Evolutionary conservation across 2,888 invertebrate genomes (phyloP).

Genomic region (Balanococcus diminutus): DNA sequence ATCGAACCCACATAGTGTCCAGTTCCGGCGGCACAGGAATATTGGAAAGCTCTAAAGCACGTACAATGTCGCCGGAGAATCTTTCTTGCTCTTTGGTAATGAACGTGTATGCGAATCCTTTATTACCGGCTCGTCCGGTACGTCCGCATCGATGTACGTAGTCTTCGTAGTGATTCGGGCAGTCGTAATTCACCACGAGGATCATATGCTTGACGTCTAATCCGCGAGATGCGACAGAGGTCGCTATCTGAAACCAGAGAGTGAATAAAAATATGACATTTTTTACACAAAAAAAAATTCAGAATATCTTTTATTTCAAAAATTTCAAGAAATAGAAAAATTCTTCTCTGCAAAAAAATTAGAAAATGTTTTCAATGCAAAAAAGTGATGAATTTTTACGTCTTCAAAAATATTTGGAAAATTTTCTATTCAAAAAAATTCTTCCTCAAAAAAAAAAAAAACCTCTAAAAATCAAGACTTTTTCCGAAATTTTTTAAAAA

Average conservation of each 20-base stretch:
- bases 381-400: too few species aligned
- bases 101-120: conserved; percentile 97
- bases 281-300: background rate
- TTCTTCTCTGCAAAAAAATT: too few species aligned
- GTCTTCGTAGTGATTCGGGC: conserved; percentile 99
- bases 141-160: conserved; percentile 97
- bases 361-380: too few species aligned
- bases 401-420: too few species aligned
- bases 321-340: too few species aligned
- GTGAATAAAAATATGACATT: conserved; percentile 1
- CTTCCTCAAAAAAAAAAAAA: too few species aligned
- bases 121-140: conserved; percentile 90
- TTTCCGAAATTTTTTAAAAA: too few species aligned
- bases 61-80: conserved; percentile 89
- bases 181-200: conserved; percentile 97
- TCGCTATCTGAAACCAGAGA: conserved; percentile 71
- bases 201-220: conserved; percentile 98
- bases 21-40: conserved; percentile 78
- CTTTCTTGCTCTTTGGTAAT: conserved; percentile 92
- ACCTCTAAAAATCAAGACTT: too few species aligned
- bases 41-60: conserved; percentile 87
- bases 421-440: too few species aligned
- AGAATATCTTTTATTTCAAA: background rate
- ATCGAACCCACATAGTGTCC: conserved; percentile 81
- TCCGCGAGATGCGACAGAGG: conserved; percentile 97